A percentile compares a stretch with the other conserved stretches of the same genome.
Conservation (phyloP, 2,113 vertebrate species). For the Pongo abelii region DNA sequence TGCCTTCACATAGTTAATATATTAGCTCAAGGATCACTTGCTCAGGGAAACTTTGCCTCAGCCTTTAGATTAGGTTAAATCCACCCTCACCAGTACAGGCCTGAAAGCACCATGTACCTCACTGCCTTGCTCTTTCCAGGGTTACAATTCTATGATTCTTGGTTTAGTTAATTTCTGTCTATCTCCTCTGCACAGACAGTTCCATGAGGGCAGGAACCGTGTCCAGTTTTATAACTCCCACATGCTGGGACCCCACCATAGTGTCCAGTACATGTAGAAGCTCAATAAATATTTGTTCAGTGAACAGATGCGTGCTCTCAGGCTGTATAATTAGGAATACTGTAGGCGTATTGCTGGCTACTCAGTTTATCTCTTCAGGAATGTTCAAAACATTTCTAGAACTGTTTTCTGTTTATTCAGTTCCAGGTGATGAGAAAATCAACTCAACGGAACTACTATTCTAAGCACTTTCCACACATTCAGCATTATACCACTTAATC, state of each 20-base stretch:
- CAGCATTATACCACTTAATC: background rate
- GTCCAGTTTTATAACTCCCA: rapidly evolving
- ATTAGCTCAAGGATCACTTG: background rate
- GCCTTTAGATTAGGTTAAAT: background rate
- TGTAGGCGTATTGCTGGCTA: rapidly evolving
- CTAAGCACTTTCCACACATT: background rate
- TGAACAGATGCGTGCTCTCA: background rate
- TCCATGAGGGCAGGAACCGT: rapidly evolving
- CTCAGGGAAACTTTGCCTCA: background rate
- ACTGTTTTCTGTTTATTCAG: background rate
- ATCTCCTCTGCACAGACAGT: background rate
- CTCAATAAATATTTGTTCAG: background rate
- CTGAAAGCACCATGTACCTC: rapidly evolving
- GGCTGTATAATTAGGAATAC: background rate
- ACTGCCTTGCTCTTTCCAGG: background rate
- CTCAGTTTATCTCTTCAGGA: background rate
- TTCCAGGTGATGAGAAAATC: background rate
- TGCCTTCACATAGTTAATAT: background rate
- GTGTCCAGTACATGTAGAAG: rapidly evolving
- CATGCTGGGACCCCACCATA: background rate
- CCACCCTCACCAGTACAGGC: background rate
- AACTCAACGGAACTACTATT: background rate
- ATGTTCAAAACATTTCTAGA: background rate
- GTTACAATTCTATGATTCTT: background rate
- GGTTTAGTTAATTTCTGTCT: background rate